Conservation (phyloP, 2,113 vertebrate species). For the Clinocottus analis region DNA sequence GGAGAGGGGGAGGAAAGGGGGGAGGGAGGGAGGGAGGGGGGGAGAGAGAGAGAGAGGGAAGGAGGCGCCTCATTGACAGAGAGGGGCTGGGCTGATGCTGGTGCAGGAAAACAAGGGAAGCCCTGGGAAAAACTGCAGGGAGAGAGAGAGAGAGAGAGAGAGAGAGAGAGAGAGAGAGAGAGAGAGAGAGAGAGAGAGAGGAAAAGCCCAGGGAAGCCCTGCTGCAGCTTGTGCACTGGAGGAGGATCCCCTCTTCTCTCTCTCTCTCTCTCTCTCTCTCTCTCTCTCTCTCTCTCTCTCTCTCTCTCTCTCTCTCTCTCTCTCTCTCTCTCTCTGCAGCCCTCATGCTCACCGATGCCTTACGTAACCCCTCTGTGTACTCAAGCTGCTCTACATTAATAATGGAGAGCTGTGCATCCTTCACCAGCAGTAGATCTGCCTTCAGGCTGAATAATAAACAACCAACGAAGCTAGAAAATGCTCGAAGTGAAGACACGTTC, state of each 20-base stretch:
- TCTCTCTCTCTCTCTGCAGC: conserved; percentile 38
- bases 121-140: conserved; percentile 54
- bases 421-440: neutral
- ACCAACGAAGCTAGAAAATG: too few species aligned
- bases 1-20: neutral
- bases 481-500: too few species aligned
- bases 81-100: conserved; percentile 36
- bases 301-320: too few species aligned
- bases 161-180: conserved; percentile 5
- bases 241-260: conserved; percentile 50
- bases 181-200: conserved; percentile 10
- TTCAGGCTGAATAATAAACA: neutral
- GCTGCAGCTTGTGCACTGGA: conserved; percentile 49
- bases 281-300: too few species aligned
- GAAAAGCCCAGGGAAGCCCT: conserved; percentile 68
- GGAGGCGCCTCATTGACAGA: neutral
- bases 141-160: neutral
- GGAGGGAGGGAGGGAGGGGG: neutral
- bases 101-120: conserved; percentile 65
- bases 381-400: neutral
- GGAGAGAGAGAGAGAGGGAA: too few species aligned
- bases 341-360: neutral
- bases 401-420: neutral
- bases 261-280: too few species aligned
- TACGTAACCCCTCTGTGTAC: conserved; percentile 1